Conservation (phyloP, 2,888 invertebrate species). For the Macrophya alboannulata region DNA sequence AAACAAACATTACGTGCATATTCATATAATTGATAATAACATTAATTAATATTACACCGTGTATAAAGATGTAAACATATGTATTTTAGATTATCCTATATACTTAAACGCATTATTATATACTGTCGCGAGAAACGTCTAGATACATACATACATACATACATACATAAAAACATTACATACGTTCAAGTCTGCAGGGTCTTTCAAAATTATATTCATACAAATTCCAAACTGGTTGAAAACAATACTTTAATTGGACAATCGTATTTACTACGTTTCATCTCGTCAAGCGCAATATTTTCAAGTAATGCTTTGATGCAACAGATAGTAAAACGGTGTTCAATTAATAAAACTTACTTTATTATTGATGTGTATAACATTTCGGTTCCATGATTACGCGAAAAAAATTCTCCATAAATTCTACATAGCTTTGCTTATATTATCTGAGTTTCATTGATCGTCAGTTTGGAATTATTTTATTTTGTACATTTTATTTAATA, state of each 20-base stretch:
- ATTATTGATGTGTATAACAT: conserved; percentile 3
- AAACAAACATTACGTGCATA: conserved; percentile 46
- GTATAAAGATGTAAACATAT: conserved; percentile 78
- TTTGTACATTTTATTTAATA: conserved; percentile 17
- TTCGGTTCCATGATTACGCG: not conserved
- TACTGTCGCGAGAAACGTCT: conserved; percentile 51
- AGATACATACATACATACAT: conserved; percentile 43
- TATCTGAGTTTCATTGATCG: not conserved
- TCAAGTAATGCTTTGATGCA: conserved; percentile 41
- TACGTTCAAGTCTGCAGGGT: conserved; percentile 58
- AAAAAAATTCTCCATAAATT: conserved; percentile 5
- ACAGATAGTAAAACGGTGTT: not conserved
- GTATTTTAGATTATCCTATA: conserved; percentile 78
- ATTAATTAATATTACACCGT: conserved; percentile 68
- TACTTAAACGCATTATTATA: conserved; percentile 67
- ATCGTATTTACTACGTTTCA: conserved; percentile 19
- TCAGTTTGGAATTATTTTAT: conserved; percentile 46
- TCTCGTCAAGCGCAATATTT: conserved; percentile 32
- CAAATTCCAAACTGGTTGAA: conserved; percentile 29
- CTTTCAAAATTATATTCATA: conserved; percentile 45
- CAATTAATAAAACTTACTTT: conserved; percentile 14
- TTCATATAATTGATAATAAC: conserved; percentile 53
- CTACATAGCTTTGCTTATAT: not conserved
- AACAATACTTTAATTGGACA: conserved; percentile 37
- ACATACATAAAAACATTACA: conserved; percentile 49